Evolutionary conservation across 2,797 vertebrate species (phyloP).

Genomic region (Florisuga fusca): DNA sequence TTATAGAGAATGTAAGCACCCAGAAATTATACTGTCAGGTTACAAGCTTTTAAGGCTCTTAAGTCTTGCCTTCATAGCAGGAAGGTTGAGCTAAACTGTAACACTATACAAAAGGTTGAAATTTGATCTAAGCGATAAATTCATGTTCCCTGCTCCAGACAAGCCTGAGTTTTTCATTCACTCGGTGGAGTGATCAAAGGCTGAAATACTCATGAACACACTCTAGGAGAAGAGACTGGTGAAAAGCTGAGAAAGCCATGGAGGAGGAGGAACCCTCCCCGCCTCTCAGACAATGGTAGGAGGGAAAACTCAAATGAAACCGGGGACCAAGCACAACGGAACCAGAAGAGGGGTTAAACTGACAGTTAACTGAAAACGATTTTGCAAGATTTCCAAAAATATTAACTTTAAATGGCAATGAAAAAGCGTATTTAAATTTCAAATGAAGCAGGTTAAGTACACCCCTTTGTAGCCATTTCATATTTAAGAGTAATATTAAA

Average conservation of each 20-base stretch:
- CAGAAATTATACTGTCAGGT: not conserved
- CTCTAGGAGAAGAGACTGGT: not conserved
- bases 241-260: not conserved
- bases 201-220: not conserved
- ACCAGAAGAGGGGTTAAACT: not conserved
- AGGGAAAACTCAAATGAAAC: not conserved
- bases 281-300: not conserved
- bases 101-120: not conserved
- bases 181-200: not conserved
- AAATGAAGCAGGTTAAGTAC: not conserved
- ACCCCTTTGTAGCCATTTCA: not conserved
- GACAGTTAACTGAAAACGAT: not conserved
- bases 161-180: not conserved
- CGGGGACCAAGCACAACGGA: not conserved
- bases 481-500: slow-evolving; percentile 9
- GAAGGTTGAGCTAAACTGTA: not conserved
- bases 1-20: not conserved
- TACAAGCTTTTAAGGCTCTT: not conserved
- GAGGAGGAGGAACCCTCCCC: not conserved
- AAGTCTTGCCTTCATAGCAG: not conserved
- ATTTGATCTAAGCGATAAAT: not conserved
- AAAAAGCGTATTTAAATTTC: not conserved
- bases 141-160: not conserved
- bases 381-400: not conserved
- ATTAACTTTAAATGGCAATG: not conserved